Percentiles rank a stretch among this genome's conserved stretches.
These are phyloP conservation scores for Ptilorrhoa leucosticta DNA, from an alignment of 2,113 vertebrate species.

Conservation along the genomic window DNA sequence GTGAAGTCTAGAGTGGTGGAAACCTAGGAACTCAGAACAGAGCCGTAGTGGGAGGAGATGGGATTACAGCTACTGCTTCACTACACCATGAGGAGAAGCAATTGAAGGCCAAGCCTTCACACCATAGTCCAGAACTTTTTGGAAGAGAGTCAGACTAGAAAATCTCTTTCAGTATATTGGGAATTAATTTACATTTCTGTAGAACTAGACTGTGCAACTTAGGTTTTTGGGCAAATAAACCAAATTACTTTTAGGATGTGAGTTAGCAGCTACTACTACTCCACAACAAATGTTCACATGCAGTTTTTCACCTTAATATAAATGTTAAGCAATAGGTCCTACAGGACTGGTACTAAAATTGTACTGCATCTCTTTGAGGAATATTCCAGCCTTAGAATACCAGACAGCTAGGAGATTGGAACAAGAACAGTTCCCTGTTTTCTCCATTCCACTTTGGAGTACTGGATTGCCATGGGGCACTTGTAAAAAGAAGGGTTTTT, in stretches of 20 bases:
- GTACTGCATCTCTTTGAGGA: neutral
- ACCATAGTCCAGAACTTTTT: neutral
- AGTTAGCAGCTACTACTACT: neutral
- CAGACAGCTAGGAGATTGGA: neutral
- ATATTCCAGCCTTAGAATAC: neutral
- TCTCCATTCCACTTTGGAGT: neutral
- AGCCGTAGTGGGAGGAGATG: neutral
- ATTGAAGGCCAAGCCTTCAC: neutral
- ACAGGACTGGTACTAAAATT: neutral
- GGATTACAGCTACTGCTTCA: neutral
- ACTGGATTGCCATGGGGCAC: neutral
- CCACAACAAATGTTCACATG: neutral
- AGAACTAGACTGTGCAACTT: neutral
- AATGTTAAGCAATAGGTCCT: neutral
- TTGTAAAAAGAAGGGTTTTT: neutral
- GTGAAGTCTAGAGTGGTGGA: neutral
- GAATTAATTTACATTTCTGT: neutral
- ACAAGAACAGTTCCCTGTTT: neutral
- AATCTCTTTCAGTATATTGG: neutral
- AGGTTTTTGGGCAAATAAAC: neutral
- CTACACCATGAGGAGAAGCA: neutral
- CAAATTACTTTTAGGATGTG: neutral
- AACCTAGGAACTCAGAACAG: neutral
- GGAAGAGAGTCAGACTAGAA: neutral
- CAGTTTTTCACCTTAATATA: neutral